Conservation (phyloP, 2,113 vertebrate species). For the Isurus oxyrinchus region DNA sequence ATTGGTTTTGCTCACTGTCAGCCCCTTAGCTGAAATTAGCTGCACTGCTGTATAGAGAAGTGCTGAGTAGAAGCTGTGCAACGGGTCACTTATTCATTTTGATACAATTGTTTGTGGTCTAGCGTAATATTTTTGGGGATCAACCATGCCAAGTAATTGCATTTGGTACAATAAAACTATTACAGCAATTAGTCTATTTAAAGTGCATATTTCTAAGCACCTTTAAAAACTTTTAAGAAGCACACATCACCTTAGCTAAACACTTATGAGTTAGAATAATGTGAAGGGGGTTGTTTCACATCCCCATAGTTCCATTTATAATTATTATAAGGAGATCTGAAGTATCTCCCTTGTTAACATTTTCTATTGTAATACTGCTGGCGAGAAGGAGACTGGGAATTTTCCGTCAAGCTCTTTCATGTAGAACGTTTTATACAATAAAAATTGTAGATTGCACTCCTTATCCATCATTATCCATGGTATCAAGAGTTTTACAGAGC, state of each 20-base stretch:
- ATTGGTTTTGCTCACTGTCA: background rate
- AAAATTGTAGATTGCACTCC: background rate
- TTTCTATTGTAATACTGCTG: background rate
- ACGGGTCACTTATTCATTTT: background rate
- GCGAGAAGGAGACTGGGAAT: background rate
- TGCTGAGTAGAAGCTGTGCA: background rate
- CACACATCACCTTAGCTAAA: background rate
- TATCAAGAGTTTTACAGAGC: background rate
- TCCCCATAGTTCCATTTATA: background rate
- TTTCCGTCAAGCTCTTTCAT: background rate
- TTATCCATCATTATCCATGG: background rate
- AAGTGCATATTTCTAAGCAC: background rate
- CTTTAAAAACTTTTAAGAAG: background rate
- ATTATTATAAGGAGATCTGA: background rate
- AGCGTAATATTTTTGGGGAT: background rate
- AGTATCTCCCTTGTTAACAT: background rate
- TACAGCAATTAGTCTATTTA: background rate
- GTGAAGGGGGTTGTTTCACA: background rate
- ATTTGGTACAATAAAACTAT: background rate
- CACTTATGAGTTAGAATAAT: background rate
- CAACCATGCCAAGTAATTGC: background rate
- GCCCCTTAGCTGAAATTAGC: background rate
- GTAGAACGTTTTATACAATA: background rate
- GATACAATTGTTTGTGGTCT: background rate
- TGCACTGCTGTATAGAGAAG: background rate